Evolutionary conservation across 2,797 vertebrate species (phyloP).

Genomic region (Pseudochirops cupreus): DNA sequence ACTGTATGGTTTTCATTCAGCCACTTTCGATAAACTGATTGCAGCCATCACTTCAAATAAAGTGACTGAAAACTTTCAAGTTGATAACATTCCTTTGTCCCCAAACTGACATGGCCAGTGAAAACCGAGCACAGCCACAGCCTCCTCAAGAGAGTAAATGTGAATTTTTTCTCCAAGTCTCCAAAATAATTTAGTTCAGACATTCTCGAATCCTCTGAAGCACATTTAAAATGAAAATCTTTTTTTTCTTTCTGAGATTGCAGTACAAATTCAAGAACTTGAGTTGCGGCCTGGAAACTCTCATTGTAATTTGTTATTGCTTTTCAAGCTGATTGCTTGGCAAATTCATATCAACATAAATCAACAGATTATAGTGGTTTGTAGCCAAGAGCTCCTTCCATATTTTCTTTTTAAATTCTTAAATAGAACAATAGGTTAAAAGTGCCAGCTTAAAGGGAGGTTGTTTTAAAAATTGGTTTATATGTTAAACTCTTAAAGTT

Average conservation of each 20-base stretch:
- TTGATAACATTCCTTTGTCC: neutral
- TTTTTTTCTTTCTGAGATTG: constrained; percentile 62
- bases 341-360: neutral
- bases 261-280: constrained; percentile 63
- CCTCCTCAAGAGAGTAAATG: constrained; percentile 25
- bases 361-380: neutral
- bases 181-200: constrained; percentile 64
- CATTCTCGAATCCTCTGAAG: constrained; percentile 74
- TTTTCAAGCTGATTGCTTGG: constrained; percentile 47
- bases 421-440: neutral
- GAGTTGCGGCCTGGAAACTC: constrained; percentile 60
- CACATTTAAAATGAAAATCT: constrained; percentile 61
- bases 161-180: constrained; percentile 52
- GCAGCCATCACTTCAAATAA: neutral
- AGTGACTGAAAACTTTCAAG: constrained; percentile 2
- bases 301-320: constrained; percentile 40
- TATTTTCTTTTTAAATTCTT: constrained; percentile 26
- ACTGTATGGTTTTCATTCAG: neutral
- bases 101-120: neutral
- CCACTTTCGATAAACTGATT: neutral
- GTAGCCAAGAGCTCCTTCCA: neutral
- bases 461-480: neutral
- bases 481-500: constrained; percentile 27
- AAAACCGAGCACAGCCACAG: constrained; percentile 31
- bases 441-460: neutral